Base-by-base conservation (phyloP, 2,113 vertebrate species). In the Pampusana beccarii region DNA sequence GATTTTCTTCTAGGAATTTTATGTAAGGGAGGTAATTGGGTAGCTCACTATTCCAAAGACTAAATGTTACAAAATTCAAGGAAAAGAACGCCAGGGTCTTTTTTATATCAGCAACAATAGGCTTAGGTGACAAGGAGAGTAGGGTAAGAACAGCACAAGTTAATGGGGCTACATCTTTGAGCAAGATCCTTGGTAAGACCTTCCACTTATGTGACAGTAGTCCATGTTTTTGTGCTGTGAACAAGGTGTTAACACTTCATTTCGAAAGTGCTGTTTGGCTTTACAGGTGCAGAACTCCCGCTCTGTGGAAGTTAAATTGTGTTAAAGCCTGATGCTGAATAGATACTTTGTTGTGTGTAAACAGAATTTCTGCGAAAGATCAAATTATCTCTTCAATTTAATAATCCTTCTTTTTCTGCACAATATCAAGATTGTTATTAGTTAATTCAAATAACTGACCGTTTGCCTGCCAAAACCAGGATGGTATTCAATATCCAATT, bases 401-500 rank as follows among this genome's bases (percentile, higher is more conserved):
- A 87, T 92, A 87, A 71, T 75, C 21, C 6, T 2, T 69, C 50
- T 90, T 80, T 93, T 75, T 80, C 69, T 92, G 28, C 58, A 28
- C n/a, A 51, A 13, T 86, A 75, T 84, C 65, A 56, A 90, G 69
- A 56, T 95, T 86, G 31, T 78, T 91, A 57, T 69, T 84, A 91
- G 83, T 75, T 92, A 89, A 86, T 89, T 83, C 42, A 90, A 58
- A 56, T 80, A 77, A 86, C 53, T 88, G 86, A 93, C 72, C 12
- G 25, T 64, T 90, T 93, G 51, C 34, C 65, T 93, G 86, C 83
- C 88, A 92, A 92, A 94, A 62, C 36, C 25, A 75, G 53, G 36
- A 91, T 86, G 80, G 42, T 94, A 82, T 16, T 96, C 67, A 88
- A 64, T 92, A 95, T 70, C 89, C 62, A 77, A 28, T 88, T 94